Base-by-base conservation (phyloP, 2,113 vertebrate species). In the Tamias sibiricus region DNA sequence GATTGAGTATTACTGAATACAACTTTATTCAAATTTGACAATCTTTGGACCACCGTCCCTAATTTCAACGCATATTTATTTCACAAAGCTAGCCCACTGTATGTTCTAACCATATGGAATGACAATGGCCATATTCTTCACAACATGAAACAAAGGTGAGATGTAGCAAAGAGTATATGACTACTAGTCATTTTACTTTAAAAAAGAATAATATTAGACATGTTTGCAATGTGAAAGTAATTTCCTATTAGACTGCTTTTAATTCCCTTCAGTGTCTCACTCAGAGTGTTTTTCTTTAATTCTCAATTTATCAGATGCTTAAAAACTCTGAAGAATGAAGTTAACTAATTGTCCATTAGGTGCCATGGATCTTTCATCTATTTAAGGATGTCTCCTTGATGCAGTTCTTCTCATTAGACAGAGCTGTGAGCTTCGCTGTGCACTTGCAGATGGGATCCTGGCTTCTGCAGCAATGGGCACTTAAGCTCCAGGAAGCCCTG, bases 401-500 rank as follows among this genome's bases (percentile, higher is more conserved):
- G 90, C 42, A 89, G 57, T 76, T 97, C 44, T 40, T 97, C 96
- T 97, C 92, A 93, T 95, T 96, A 97, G 92, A 87, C 40, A 80
- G 94, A 95, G 37, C 81, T 96, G 72, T 44, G 90, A 92, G 90
- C 81, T 96, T 62, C 68, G 91, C 88, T 37, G 17, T 71, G 69
- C 72, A 83, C 35, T 86, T 3, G 83, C 95, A 93, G 44, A 97
- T 93, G 97, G 83, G 20, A 96, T 96, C 37, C 97, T 98, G 97
- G 35, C 85, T 71, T 98, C 72, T 90, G 85, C 92, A 98, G 82
- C 57, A 98, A 98, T 88, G 94, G 94, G 62, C 96, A 96, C 90
- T 98, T 98, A 98, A 98, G 91, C 95, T 96, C 91, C 94, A 89
- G 97, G 97, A 98, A 97, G 95, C 96, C 86, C 92, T 94, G 95